These are phyloP conservation scores for Sander lucioperca DNA, from an alignment of 2,113 vertebrate species.

Conservation along the genomic window DNA sequence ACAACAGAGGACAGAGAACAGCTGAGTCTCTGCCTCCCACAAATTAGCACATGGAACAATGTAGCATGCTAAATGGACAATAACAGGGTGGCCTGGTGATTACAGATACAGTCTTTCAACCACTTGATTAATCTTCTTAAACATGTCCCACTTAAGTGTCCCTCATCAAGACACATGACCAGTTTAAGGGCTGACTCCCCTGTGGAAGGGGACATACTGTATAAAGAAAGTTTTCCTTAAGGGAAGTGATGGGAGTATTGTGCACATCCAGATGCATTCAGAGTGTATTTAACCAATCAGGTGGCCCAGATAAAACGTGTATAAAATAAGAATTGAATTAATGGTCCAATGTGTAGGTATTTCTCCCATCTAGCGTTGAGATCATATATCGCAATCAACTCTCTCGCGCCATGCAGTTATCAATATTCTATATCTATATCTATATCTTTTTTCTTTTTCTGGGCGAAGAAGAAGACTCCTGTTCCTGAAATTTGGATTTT, in stretches of 20 bases:
- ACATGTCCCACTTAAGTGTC: not conserved
- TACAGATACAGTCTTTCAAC: not conserved
- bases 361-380: too few species aligned
- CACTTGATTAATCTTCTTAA: not conserved
- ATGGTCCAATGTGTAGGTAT: too few species aligned
- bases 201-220: not conserved
- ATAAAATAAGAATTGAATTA: not conserved
- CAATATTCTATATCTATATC: too few species aligned
- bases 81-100: conserved; percentile 8
- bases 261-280: not conserved
- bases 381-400: too few species aligned
- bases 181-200: not conserved
- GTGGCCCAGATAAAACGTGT: not conserved
- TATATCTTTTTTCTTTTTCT: too few species aligned
- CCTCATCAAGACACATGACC: not conserved
- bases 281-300: not conserved
- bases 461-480: too few species aligned
- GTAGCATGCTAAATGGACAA: not conserved
- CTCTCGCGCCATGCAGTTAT: too few species aligned
- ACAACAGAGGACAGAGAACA: conserved; percentile 15
- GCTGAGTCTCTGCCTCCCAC: not conserved
- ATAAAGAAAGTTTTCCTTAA: not conserved
- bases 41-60: conserved; percentile 4
- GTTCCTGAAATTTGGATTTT: too few species aligned
- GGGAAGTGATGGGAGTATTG: not conserved